A percentile compares a stretch with the other conserved stretches of the same genome.
Evolutionary conservation across 2,888 invertebrate genomes (phyloP).

Genomic region (Andrena fulva): DNA sequence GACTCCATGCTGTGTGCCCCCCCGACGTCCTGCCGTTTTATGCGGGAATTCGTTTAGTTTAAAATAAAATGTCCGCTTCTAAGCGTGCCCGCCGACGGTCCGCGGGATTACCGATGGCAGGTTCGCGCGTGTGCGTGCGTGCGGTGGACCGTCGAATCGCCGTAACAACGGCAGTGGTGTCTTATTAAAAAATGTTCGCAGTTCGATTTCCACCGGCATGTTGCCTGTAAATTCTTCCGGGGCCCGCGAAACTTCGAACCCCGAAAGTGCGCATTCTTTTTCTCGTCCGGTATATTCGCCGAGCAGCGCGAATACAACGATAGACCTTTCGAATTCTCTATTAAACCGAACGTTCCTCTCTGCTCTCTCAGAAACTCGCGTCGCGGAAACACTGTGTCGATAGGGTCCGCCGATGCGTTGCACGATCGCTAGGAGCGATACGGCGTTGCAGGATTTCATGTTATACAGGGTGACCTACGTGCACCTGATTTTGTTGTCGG

Average conservation of each 20-base stretch:
- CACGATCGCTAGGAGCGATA: neutral
- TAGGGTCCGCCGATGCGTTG: neutral
- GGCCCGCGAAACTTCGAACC: slow-evolving; percentile 68
- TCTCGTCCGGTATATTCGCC: neutral
- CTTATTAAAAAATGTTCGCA: slow-evolving; percentile 64
- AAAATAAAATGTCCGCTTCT: slow-evolving; percentile 47
- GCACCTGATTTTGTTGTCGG: neutral
- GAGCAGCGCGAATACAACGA: neutral
- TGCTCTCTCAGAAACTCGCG: neutral
- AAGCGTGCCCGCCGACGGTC: neutral
- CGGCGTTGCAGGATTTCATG: neutral
- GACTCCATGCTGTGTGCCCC: slow-evolving; percentile 61
- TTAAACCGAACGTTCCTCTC: neutral
- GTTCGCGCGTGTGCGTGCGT: slow-evolving; percentile 22
- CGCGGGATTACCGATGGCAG: slow-evolving; percentile 10
- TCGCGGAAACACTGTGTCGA: neutral
- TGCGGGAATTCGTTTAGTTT: slow-evolving; percentile 74
- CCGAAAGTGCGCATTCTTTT: neutral
- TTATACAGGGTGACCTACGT: neutral
- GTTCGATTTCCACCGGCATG: slow-evolving; percentile 69
- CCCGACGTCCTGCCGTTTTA: slow-evolving; percentile 65
- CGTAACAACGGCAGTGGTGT: slow-evolving; percentile 53
- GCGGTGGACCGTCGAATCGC: slow-evolving; percentile 36
- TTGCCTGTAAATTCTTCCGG: slow-evolving; percentile 61
- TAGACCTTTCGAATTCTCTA: neutral